These are phyloP conservation scores for Coregonus suidteri DNA, from an alignment of 2,797 vertebrate genomes.

Conservation along the genomic window DNA sequence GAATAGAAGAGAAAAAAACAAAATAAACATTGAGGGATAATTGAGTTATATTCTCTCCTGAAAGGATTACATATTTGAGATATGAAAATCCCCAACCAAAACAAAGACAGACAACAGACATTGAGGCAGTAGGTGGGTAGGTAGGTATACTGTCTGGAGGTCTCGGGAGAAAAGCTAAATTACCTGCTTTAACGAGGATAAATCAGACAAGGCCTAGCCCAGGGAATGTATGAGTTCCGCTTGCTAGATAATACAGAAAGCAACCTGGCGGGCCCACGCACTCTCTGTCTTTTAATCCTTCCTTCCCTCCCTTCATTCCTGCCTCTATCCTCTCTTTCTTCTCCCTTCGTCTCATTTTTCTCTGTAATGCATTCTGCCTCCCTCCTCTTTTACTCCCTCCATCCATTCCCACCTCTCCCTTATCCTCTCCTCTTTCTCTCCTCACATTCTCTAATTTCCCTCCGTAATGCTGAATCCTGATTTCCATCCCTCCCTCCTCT, in stretches of 20 bases:
- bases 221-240: constrained; percentile 68
- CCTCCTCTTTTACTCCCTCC: constrained; percentile 8
- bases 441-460: neutral
- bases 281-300: constrained; percentile 6
- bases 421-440: constrained; percentile 14
- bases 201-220: constrained; percentile 56
- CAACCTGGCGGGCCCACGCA: neutral
- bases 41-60: neutral
- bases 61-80: neutral
- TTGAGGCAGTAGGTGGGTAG: neutral
- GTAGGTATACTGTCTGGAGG: neutral
- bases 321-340: neutral
- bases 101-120: neutral
- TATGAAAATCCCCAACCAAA: constrained; percentile 1
- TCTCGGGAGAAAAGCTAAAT: constrained; percentile 59
- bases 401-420: neutral
- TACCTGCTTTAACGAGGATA: constrained; percentile 63
- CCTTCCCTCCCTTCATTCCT: constrained; percentile 13
- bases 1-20: neutral
- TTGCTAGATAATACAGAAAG: constrained; percentile 70
- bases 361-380: neutral
- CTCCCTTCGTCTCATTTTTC: neutral
- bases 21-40: neutral
- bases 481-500: too few relatives aligned
- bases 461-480: too few relatives aligned